Evolutionary conservation across 1,140 invertebrate genomes (phyloP).

Genomic region (Saccostrea glomerata): DNA sequence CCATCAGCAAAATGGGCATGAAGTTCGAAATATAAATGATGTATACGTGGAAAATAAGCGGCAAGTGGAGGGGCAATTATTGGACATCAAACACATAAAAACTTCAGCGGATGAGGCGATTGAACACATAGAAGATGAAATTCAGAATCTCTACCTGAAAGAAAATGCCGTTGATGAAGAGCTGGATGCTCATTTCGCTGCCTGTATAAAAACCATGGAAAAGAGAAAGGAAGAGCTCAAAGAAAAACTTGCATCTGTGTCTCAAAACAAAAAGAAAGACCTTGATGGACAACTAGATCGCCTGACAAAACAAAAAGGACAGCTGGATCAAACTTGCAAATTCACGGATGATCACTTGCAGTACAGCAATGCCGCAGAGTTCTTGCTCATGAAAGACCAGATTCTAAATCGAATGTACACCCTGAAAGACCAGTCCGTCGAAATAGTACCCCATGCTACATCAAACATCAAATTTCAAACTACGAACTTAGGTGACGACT

Average conservation of each 20-base stretch:
- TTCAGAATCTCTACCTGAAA: constrained; percentile 46
- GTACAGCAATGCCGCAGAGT: constrained; percentile 52
- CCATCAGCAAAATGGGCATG: constrained; percentile 48
- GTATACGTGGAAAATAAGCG: constrained; percentile 53
- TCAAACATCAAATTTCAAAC: constrained; percentile 45
- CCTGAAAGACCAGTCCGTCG: constrained; percentile 34
- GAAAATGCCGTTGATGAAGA: constrained; percentile 47
- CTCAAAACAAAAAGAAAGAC: constrained; percentile 45
- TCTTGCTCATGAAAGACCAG: constrained; percentile 49
- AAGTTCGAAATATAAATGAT: constrained; percentile 50
- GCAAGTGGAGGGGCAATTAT: constrained; percentile 45
- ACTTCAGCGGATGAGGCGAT: constrained; percentile 38
- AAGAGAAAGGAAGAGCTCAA: constrained; percentile 45
- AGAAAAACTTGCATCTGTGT: constrained; percentile 33
- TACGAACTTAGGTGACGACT: constrained; percentile 33
- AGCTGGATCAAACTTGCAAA: constrained; percentile 51
- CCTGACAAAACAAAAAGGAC: constrained; percentile 8
- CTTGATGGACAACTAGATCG: constrained; percentile 37
- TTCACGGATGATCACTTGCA: constrained; percentile 51
- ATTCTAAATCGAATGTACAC: constrained; percentile 41
- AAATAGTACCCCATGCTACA: constrained; percentile 23
- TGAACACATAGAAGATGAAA: constrained; percentile 41
- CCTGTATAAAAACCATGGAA: constrained; percentile 29
- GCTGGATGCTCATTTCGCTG: constrained; percentile 41
- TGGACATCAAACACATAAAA: constrained; percentile 41